Evolutionary conservation across 2,113 vertebrate genomes (phyloP), one percentile per base, ranked within the genome.

Genomic region (Eurypyga helias): DNA sequence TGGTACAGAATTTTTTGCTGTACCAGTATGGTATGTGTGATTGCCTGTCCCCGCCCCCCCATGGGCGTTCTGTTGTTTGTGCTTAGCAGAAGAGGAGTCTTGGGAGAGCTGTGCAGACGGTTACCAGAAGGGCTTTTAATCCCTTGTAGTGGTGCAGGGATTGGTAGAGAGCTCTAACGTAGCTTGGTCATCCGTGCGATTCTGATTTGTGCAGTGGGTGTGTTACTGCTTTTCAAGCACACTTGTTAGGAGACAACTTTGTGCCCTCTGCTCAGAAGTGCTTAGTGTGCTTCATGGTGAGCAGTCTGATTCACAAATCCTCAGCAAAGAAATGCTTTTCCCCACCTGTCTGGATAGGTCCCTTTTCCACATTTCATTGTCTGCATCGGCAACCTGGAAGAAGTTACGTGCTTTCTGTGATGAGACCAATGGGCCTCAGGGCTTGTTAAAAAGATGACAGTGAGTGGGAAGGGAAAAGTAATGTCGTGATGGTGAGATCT

Each of bases 131-230:
- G 43, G 26, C 29, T 51, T 80, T 25, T 11, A 69, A 28, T 64
- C 31, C 15, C 6, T 51, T 0, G 0, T 10, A 17, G 41, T 28
- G n/a, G 14, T 82, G 69, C 31, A 19, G 52, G 64, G 58, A 8
- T 65, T 34, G 67, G 33, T 55, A 2, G 80, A 69, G 76, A 76
- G n/a, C 61, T 76, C 24, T 36, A 6, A 13, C 1, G 13, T 4
- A 9, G 48, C 25, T 57, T 16, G 29, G 43, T 8, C 58, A 46
- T 34, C 36, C 2, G 0, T 51, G 43, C 48, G 75, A 4, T 49
- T 70, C 23, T 4, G 11, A 6, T 48, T 19, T 16, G 26, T 34
- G 69, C 46, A 34, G 45, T 38, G 54, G 6, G 9, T 33, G 13
- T 8, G 2, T 69, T 57, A 20, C 10, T 64, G 2, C 29, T 18